Conservation (phyloP, 1,140 invertebrate genomes). For the Eurosta solidaginis region DNA sequence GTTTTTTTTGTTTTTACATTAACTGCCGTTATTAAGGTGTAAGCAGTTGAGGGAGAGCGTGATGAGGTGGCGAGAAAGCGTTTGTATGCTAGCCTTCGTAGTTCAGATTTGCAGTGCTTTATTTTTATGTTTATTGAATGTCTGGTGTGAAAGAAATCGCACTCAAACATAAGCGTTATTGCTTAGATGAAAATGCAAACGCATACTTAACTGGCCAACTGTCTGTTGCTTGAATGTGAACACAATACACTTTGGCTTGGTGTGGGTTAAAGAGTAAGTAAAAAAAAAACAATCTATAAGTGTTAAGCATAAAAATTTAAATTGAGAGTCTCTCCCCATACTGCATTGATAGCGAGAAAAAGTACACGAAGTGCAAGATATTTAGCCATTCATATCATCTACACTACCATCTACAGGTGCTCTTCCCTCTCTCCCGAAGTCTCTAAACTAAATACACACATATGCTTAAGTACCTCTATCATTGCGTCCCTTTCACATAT, state of each 20-base stretch:
- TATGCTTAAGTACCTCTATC: no score
- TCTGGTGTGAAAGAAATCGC: neutral
- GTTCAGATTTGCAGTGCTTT: neutral
- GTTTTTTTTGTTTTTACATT: neutral
- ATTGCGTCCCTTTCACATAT: no score
- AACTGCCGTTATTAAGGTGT: neutral
- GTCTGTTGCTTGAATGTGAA: neutral
- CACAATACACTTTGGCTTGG: neutral
- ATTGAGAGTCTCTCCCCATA: no score
- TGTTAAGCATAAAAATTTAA: no score
- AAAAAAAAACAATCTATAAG: no score
- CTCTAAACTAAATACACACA: no score
- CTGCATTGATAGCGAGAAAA: no score
- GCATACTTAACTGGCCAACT: neutral
- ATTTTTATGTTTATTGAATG: neutral
- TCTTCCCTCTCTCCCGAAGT: no score
- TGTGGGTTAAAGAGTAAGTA: neutral
- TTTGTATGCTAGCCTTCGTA: neutral
- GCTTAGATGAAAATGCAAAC: no score
- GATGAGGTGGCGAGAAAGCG: neutral
- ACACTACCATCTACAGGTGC: no score
- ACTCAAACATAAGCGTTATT: conserved; percentile 12
- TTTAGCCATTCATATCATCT: no score
- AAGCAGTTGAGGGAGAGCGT: neutral
- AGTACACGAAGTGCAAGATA: no score